Conservation (phyloP, 2,113 vertebrate genomes). For the Felis catus region F.catus_Fca126_mat1.0 CM031414.1:118697001-118697500, state of each 20-base stretch:
- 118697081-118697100: background rate
- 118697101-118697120: background rate
- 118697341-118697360: background rate
- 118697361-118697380: background rate
- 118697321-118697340: background rate
- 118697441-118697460: background rate
- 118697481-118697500: background rate
- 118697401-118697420: background rate
- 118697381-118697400: background rate
- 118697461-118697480: background rate
- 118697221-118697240: background rate
- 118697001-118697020: background rate
- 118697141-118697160: background rate
- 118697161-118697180: background rate
- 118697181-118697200: background rate
- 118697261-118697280: background rate
- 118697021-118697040: background rate
- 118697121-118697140: background rate
- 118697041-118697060: background rate
- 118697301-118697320: background rate
- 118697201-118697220: background rate
- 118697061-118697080: background rate
- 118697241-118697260: background rate
- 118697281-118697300: background rate
- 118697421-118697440: background rate